Evolutionary conservation across 2,797 vertebrate species (phyloP), one percentile per base, ranked within the genome.

Genomic region (Alfaro cultratus): DNA sequence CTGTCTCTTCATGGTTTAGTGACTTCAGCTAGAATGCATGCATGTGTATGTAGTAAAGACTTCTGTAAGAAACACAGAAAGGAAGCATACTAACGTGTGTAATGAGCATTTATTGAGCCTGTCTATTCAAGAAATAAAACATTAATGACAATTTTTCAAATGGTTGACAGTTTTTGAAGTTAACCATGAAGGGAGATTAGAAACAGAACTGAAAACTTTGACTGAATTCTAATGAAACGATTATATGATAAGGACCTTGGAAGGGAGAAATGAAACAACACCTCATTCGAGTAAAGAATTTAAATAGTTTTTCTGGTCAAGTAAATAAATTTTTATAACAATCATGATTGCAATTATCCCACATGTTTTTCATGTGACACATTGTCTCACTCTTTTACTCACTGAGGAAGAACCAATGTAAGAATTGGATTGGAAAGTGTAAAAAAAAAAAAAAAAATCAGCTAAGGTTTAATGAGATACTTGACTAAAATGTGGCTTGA

Each of bases 1-100:
- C 87, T 83, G 90, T 90, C 89, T 87, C 90, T 94, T 84, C 80
- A 92, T 71, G 92, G 86, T 89, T 93, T 88, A 85, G 79, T 90
- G 91, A 87, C 62, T 93, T 84, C 80, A 51, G 80, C 87, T 84
- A 89, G 85, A 74, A 70, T 84, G 57, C 47, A 45, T 80, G 64
- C 9, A 67, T 31, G 80, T 75, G 72, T 41, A 51, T 18, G 36
- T 2, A 21, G 46, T 3, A 74, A 39, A 73, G 53, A 76, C 71
- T 57, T 86, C 71, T 82, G 80, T 49, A 43, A 82, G 47, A 76
- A 57, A 49, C 34, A 86, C 26, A 78, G 78, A 85, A 80, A 84
- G 12, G 45, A 43, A 45, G 81, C 70, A 73, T 71, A 74, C 68
- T 76, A 90, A 84, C 81, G 77, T 83, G 84, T 80, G 74, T 82